Evolutionary conservation across 2,888 invertebrate species (phyloP), one percentile per base, ranked within the genome.

Genomic region (Crossocerus cetratus): DNA sequence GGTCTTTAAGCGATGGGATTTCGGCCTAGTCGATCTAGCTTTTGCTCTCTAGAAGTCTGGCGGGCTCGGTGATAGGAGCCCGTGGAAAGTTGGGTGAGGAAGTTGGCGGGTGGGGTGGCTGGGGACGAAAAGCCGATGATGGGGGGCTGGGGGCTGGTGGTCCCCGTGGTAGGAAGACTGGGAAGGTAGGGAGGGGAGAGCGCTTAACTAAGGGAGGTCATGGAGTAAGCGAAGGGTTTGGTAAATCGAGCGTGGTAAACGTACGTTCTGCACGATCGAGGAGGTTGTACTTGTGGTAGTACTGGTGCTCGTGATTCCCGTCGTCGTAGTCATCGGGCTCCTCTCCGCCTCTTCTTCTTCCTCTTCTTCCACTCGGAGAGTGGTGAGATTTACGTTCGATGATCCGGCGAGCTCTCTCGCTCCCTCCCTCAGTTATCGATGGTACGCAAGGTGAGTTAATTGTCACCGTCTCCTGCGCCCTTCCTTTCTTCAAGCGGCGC

Each of bases 171-270:
- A 32, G 63, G 60, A 71, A 68, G 75, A 59, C 64, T 49, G 23
- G 43, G 55, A 66, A 62, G 59, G 32, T 32, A 68, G 43, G 55
- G 68, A 62, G 59, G 32, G 5, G 66, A 56, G 76, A 32, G 59
- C 70, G 78, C 61, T 82, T 78, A 82, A 76, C 77, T 70, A 72
- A 71, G 74, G 69, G 68, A 66, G 23, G 63, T 32, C 42, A 56
- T 57, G 53, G 32, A 58, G 56, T 62, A 68, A 75, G 69, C 64
- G 81, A 81, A 66, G 74, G 76, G 71, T 78, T 77, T 69, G 83
- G 69, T 82, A 83, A 82, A 83, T 82, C 77, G 81, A 83, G 83
- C 82, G 76, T 74, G 62, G 73, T 74, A 66, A 72, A 78, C 80
- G 70, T 71, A 69, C 69, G 74, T 77, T 81, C 73, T 70, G 67